Evolutionary conservation across 2,888 invertebrate genomes (phyloP), one percentile per base, ranked within the genome.

Genomic region (Chloroclysta siterata): DNA sequence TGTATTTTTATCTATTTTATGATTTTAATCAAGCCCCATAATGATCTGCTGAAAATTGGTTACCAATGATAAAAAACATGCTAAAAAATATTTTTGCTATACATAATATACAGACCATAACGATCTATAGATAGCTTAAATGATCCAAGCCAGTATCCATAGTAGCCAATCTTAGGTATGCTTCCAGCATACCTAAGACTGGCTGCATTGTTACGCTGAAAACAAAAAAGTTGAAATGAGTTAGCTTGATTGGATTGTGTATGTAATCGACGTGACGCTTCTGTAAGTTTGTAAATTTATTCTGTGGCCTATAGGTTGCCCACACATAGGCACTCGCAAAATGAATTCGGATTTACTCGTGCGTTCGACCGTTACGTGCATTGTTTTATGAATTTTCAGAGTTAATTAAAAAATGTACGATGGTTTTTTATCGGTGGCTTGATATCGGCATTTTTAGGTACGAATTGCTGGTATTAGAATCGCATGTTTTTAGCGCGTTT

Each of bases 331-430:
- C 66, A 66, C 58, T 65, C 55, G 48, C 56, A 64, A 72, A 72
- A 70, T 66, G 68, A 64, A 72, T 70, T 70, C 69, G 54, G 64
- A 72, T 66, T 74, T 56, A 65, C 42, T 55, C 42, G 63, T 50
- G 65, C 69, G 63, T 62, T 65, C 66, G 62, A 33, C 28, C 54
- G 61, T 69, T 65, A 67, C 67, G 63, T 58, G 65, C 67, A 64
- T 63, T 69, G 69, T 71, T 67, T 67, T 69, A 67, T 66, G 65
- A 69, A 65, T 70, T 65, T 60, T 48, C 65, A 62, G 63, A 62
- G 61, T 71, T 71, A 69, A 69, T 71, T 71, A 69, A 71, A 44
- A 70, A 71, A 33, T 52, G 51, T 46, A 33, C 46, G 33, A 29
- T 60, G 44, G 44, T 50, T 59, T 60, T 59, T 56, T 48, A 59